Evolutionary conservation across 2,797 vertebrate species (phyloP).

Genomic region (Lepidocolaptes lacrymiger): DNA sequence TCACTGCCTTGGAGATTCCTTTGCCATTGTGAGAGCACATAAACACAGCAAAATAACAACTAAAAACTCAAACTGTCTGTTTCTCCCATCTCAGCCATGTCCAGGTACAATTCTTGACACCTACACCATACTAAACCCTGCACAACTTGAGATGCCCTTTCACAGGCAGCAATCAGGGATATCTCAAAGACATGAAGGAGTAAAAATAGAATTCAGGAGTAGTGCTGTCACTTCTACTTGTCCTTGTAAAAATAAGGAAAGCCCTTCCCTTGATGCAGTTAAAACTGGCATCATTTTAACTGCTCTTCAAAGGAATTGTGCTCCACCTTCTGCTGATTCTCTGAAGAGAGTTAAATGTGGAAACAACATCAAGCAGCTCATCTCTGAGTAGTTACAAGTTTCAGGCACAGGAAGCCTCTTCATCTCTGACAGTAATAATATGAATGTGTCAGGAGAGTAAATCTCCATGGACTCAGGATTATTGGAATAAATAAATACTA

Average conservation of each 20-base stretch:
- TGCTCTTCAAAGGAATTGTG: not conserved
- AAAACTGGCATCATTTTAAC: not conserved
- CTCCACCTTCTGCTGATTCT: not conserved
- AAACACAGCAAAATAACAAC: not conserved
- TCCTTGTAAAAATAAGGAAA: not conserved
- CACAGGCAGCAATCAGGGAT: not conserved
- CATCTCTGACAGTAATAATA: slow-evolving; percentile 41
- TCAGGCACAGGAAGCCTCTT: slow-evolving; percentile 21
- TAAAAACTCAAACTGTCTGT: not conserved
- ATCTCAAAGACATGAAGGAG: not conserved
- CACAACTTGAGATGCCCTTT: not conserved
- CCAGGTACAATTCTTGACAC: not conserved
- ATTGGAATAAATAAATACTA: not conserved
- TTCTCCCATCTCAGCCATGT: not conserved
- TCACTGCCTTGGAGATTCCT: not conserved
- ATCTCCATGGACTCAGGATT: slow-evolving; percentile 31
- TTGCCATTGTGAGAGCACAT: not conserved
- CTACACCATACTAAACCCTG: not conserved
- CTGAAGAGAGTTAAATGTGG: not conserved
- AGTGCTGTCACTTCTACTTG: not conserved
- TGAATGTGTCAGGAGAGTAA: slow-evolving; percentile 1
- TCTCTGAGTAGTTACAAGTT: slow-evolving; percentile 42
- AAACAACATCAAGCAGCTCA: slow-evolving; percentile 34
- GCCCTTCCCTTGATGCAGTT: not conserved
- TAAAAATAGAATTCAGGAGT: not conserved